phyloP scores from a whole-genome alignment of 1,140 invertebrate genomes.

The Hycleus cichorii region DNA sequence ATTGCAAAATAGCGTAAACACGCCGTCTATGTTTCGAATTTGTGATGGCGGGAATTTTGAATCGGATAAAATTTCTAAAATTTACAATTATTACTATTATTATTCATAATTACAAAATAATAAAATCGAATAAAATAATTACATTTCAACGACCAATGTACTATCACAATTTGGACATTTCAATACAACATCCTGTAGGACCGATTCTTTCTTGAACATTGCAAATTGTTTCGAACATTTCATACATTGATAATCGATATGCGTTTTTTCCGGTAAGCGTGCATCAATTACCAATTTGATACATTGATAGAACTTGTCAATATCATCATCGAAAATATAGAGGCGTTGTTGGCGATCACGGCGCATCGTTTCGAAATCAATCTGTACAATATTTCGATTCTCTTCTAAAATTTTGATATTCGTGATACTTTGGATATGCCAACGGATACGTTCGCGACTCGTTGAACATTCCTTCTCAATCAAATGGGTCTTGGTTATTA shows the following conservation, averaged over 20 bases:
- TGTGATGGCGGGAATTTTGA: too few species aligned
- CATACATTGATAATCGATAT: slow-evolving; percentile 52
- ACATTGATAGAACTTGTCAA: slow-evolving; percentile 44
- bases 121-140: too few species aligned
- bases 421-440: slow-evolving; percentile 50
- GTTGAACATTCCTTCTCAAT: slow-evolving; percentile 45
- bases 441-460: slow-evolving; percentile 48
- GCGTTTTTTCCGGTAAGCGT: slow-evolving; percentile 46
- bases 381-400: slow-evolving; percentile 46
- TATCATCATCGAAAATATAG: slow-evolving; percentile 51
- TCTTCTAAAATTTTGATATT: slow-evolving; percentile 44
- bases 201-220: slow-evolving; percentile 42
- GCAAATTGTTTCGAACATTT: slow-evolving; percentile 55
- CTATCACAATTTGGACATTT: slow-evolving; percentile 55
- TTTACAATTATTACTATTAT: too few species aligned
- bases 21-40: too few species aligned
- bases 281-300: slow-evolving; percentile 37
- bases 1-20: too few species aligned
- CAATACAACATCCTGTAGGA: slow-evolving; percentile 22
- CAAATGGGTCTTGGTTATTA: slow-evolving; percentile 37
- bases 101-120: too few species aligned
- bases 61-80: too few species aligned
- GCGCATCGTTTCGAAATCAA: slow-evolving; percentile 55
- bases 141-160: slow-evolving; percentile 46
- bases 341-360: slow-evolving; percentile 48